Evolutionary conservation across 2,113 vertebrate genomes (phyloP).

Genomic region (Dendropsophus ebraccatus): DNA sequence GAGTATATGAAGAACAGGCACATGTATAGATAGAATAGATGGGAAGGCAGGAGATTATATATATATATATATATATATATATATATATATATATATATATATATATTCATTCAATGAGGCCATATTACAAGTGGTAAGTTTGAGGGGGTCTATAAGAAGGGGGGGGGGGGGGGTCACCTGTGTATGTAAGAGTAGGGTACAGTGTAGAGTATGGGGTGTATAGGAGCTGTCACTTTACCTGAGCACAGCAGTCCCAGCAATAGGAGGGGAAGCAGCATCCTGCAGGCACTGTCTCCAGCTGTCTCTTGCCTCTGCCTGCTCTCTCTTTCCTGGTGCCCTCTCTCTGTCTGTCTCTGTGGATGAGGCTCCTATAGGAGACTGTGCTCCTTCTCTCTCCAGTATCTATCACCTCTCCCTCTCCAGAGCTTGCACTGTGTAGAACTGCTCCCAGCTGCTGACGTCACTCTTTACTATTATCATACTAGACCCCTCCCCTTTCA

Average conservation of each 20-base stretch:
- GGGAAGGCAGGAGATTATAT: not conserved
- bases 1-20: not conserved
- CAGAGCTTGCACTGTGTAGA: slow-evolving; percentile 23
- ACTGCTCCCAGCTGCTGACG: slow-evolving; percentile 42
- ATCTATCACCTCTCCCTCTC: slow-evolving; percentile 27
- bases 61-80: no score
- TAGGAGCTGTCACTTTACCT: slow-evolving; percentile 18
- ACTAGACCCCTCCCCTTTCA: slow-evolving; percentile 37
- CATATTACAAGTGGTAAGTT: slow-evolving; percentile 13
- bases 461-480: slow-evolving; percentile 29
- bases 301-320: not conserved
- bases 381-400: not conserved
- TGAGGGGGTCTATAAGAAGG: not conserved
- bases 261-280: not conserved
- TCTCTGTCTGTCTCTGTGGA: not conserved
- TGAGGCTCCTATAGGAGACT: not conserved
- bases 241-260: slow-evolving; percentile 22
- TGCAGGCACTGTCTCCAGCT: not conserved
- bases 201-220: not conserved
- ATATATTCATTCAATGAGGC: no score
- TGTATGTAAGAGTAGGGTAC: not conserved
- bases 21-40: not conserved
- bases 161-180: not conserved
- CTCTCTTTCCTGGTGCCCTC: not conserved
- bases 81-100: no score